Conservation (phyloP, 2,797 vertebrate species). For the Scolopax rusticola region DNA sequence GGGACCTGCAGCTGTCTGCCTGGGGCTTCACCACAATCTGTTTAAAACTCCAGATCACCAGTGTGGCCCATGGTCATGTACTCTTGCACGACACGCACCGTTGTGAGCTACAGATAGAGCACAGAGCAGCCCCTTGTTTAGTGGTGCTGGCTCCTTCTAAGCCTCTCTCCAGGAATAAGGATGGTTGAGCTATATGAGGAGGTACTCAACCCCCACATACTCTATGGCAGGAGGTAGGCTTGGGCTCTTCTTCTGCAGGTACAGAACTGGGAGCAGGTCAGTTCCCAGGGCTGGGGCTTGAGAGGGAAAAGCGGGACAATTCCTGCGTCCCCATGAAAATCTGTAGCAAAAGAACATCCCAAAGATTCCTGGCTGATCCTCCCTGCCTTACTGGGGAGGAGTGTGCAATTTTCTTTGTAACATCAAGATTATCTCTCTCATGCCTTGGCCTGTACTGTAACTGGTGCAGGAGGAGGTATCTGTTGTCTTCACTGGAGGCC, state of each 20-base stretch:
- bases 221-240: background rate
- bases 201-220: too few species aligned
- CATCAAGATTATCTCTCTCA: fast-evolving
- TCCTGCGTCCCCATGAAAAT: background rate
- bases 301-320: background rate
- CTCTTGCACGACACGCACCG: too few species aligned
- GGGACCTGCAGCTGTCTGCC: background rate
- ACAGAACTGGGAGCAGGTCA: background rate
- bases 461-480: background rate
- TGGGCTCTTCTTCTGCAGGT: background rate
- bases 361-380: background rate
- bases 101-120: background rate
- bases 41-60: background rate
- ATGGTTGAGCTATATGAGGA: background rate
- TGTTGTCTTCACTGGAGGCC: background rate
- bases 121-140: background rate
- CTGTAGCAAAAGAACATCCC: background rate
- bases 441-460: background rate
- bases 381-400: background rate
- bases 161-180: background rate
- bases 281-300: background rate
- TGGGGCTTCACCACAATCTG: background rate
- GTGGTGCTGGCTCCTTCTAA: background rate
- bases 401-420: background rate
- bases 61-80: background rate